phyloP scores from a whole-genome alignment of 2,888 invertebrate species.

The Cephalotes varians region DNA sequence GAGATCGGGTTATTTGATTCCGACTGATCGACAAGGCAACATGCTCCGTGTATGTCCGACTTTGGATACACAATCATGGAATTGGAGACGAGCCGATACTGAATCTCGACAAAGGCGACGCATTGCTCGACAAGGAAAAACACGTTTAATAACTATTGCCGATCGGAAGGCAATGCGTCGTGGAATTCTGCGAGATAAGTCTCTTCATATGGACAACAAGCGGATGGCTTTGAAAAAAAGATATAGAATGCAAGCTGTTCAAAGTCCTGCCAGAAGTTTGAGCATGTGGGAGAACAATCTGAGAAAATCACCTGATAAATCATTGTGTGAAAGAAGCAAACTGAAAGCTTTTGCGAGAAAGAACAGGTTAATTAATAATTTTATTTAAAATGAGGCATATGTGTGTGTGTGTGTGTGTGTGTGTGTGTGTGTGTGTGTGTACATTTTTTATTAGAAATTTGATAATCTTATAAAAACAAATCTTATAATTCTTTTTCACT shows the following conservation, averaged over 20 bases:
- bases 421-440: too few species aligned
- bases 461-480: background rate
- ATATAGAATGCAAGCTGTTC: background rate
- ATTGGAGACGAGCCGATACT: constrained; percentile 20
- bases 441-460: too few species aligned
- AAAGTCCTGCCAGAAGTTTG: background rate
- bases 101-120: constrained; percentile 60
- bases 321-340: background rate
- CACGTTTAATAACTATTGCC: background rate
- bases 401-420: too few species aligned
- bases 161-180: constrained; percentile 53
- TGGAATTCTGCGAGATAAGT: constrained; percentile 9
- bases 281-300: background rate
- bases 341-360: background rate
- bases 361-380: background rate
- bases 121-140: constrained; percentile 57
- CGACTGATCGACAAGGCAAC: constrained; percentile 73
- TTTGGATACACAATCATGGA: constrained; percentile 40
- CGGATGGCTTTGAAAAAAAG: constrained; percentile 25
- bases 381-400: background rate
- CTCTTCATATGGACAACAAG: constrained; percentile 4
- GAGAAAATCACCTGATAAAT: background rate
- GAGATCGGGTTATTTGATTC: constrained; percentile 79
- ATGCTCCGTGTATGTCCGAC: constrained; percentile 74
- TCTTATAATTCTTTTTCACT: background rate